Evolutionary conservation across 2,888 invertebrate genomes (phyloP).

Genomic region (Desoria tigrina): DNA sequence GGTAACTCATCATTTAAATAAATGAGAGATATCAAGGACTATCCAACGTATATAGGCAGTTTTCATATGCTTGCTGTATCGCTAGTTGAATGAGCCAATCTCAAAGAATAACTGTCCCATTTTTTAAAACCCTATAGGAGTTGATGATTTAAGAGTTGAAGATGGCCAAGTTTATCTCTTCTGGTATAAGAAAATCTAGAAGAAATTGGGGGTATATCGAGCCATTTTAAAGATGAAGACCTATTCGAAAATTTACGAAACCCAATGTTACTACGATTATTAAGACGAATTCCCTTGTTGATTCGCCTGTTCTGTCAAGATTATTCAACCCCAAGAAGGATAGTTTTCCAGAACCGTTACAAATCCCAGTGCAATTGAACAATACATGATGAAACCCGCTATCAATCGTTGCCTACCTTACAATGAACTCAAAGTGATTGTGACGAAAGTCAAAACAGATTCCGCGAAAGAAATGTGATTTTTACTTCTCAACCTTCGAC

Average conservation of each 20-base stretch:
- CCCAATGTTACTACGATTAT: neutral
- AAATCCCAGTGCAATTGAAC: no score
- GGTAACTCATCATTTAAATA: constrained; percentile 38
- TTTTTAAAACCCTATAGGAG: constrained; percentile 67
- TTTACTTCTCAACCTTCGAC: no score
- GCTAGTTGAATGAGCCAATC: no score
- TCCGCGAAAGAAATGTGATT: no score
- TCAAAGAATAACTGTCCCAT: no score
- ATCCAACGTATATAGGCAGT: constrained; percentile 25
- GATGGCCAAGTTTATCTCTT: constrained; percentile 86
- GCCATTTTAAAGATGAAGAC: neutral
- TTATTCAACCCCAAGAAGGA: neutral
- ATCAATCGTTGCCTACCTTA: no score
- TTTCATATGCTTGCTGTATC: neutral
- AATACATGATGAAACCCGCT: no score
- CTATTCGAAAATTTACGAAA: neutral
- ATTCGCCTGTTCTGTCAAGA: neutral
- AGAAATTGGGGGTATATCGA: neutral
- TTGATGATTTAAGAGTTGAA: constrained; percentile 81
- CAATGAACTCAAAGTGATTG: no score
- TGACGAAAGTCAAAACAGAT: no score
- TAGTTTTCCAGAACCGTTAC: no score
- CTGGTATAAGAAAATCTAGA: constrained; percentile 85
- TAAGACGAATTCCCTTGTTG: neutral
- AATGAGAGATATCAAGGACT: constrained; percentile 23